A percentile compares a stretch with the other conserved stretches of the same genome.
Conservation (phyloP, 2,797 vertebrate genomes). For the Smutsia temminckii region DNA sequence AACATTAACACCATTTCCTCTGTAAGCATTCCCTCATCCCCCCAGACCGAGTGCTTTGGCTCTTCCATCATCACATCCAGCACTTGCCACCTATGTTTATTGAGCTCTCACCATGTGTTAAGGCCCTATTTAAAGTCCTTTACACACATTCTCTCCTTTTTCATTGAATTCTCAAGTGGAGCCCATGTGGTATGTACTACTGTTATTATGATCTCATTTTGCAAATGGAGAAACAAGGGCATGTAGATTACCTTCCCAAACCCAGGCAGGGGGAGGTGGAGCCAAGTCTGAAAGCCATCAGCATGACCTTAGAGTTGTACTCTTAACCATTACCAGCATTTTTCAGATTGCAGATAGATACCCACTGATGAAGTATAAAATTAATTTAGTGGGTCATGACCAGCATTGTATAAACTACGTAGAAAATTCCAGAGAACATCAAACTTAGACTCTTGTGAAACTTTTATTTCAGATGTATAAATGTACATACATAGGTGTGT, state of each 20-base stretch:
- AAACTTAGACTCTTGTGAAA: slow-evolving; percentile 8
- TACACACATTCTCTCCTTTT: not conserved
- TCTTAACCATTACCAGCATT: not conserved
- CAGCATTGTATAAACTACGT: slow-evolving; percentile 31
- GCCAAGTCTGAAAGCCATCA: not conserved
- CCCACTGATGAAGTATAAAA: not conserved
- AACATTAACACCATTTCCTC: not conserved
- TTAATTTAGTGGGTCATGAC: not conserved
- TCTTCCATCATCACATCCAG: not conserved
- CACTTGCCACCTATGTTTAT: not conserved
- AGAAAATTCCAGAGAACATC: not conserved
- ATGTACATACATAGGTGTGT: not conserved
- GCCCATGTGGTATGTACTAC: not conserved
- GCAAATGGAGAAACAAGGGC: not conserved
- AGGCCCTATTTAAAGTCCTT: not conserved
- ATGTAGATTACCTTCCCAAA: not conserved
- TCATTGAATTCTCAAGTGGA: not conserved
- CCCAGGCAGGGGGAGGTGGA: not conserved
- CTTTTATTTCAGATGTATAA: not conserved
- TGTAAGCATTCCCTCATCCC: not conserved
- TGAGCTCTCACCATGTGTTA: not conserved
- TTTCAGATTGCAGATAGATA: not conserved
- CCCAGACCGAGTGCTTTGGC: not conserved
- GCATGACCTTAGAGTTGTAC: not conserved
- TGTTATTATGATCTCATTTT: not conserved